Conservation (phyloP, 2,113 vertebrate species). For the Anguilla rostrata region DNA sequence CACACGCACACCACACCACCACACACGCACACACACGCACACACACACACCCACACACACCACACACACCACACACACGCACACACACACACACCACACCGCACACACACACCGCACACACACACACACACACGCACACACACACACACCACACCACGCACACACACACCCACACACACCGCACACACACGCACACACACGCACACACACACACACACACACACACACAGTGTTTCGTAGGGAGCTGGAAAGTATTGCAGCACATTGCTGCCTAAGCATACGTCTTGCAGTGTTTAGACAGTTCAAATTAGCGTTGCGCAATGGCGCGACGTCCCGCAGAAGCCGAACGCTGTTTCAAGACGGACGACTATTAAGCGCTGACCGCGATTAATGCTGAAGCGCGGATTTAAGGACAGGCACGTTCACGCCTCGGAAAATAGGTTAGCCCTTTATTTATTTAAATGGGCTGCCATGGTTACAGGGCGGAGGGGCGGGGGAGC, state of each 20-base stretch:
- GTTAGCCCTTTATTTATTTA: constrained; percentile 8
- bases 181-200: no score
- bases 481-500: background rate
- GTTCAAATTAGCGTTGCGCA: background rate
- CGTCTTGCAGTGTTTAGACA: background rate
- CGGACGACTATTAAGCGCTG: background rate
- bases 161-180: no score
- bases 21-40: no score
- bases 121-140: no score
- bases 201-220: no score
- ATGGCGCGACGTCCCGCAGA: background rate
- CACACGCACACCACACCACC: no score
- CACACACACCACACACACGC: no score
- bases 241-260: background rate
- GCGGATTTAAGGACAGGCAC: background rate
- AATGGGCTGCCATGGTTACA: constrained; percentile 17
- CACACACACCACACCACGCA: no score
- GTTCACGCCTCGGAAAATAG: background rate
- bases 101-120: no score
- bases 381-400: background rate
- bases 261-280: background rate
- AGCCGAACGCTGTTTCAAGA: background rate
- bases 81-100: no score
- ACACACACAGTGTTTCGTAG: background rate
- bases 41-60: no score